Evolutionary conservation across 2,113 vertebrate genomes (phyloP).

Genomic region (Cebus imitator): DNA sequence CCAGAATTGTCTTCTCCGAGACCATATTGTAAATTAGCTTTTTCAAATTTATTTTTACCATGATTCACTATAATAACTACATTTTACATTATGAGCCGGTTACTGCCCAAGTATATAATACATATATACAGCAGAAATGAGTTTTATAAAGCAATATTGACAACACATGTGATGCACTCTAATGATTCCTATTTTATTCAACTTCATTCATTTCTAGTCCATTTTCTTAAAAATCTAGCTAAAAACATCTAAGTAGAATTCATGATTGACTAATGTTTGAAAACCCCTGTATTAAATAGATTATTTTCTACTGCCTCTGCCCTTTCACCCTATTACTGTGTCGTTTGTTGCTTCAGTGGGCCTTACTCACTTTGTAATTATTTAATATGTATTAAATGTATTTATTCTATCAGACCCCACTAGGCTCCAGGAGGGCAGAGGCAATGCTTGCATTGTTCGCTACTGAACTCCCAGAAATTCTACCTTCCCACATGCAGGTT

Average conservation of each 20-base stretch:
- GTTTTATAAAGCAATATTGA: not conserved
- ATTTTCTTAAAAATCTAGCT: not conserved
- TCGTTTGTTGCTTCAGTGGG: not conserved
- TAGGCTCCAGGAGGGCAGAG: not conserved
- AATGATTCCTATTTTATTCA: not conserved
- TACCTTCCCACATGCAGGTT: not conserved
- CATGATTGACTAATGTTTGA: not conserved
- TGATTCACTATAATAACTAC: not conserved
- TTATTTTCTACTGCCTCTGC: not conserved
- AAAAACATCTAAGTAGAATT: not conserved
- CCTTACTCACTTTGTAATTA: not conserved
- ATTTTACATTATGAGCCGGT: not conserved
- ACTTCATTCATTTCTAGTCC: not conserved
- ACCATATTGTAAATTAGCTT: not conserved
- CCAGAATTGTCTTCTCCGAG: not conserved
- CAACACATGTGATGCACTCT: not conserved
- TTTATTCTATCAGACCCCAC: not conserved
- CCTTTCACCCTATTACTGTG: not conserved
- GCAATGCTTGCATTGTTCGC: not conserved
- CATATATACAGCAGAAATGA: not conserved
- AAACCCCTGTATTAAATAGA: not conserved
- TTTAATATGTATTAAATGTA: not conserved
- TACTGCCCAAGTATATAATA: not conserved
- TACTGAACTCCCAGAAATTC: not conserved
- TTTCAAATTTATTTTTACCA: constrained; percentile 20